Conservation (phyloP, 2,888 invertebrate species). For the Stomorhina lunata region DNA sequence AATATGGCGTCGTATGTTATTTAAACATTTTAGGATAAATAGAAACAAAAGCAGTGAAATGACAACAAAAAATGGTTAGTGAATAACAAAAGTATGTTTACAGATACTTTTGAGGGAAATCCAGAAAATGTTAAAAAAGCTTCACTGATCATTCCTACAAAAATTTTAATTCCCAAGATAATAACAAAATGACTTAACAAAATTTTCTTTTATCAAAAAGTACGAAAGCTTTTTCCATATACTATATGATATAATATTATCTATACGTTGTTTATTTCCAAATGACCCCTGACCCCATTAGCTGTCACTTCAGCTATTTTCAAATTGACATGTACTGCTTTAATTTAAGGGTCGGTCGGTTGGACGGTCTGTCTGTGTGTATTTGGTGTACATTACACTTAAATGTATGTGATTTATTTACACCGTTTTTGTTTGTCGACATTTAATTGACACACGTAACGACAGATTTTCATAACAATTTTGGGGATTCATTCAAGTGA, state of each 20-base stretch:
- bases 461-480: background rate
- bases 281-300: background rate
- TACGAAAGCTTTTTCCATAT: too few relatives aligned
- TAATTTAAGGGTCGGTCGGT: background rate
- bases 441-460: background rate
- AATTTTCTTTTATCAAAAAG: too few relatives aligned
- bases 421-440: conserved; percentile 7
- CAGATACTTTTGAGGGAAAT: too few relatives aligned
- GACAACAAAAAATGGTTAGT: background rate
- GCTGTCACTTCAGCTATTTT: background rate
- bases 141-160: too few relatives aligned
- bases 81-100: background rate
- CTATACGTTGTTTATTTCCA: too few relatives aligned
- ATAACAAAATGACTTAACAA: too few relatives aligned
- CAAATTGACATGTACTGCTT: background rate
- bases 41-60: background rate
- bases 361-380: background rate
- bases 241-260: too few relatives aligned
- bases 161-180: too few relatives aligned
- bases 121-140: too few relatives aligned
- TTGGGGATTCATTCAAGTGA: too few relatives aligned
- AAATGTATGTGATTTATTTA: background rate
- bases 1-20: conserved; percentile 6
- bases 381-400: background rate
- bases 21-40: background rate